Base-by-base conservation (phyloP, 2,113 vertebrate species). In the Cheilinus undulatus region DNA sequence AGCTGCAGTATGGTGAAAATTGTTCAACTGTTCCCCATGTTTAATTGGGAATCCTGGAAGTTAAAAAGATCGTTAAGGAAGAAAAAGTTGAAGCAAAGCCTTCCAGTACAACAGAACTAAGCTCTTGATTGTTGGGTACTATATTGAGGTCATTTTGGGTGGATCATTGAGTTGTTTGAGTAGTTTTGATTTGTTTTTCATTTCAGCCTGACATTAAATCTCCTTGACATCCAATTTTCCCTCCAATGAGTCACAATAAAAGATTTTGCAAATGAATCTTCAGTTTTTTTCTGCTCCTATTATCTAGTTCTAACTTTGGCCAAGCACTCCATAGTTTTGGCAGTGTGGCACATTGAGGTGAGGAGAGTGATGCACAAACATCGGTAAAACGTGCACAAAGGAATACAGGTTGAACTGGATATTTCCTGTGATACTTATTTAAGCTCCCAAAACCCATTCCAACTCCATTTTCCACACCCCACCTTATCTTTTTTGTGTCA, bases 401-500 rank as follows among this genome's bases (percentile, higher is more conserved):
- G 13, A 14, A 40, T 5, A 40, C 14, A 40, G 38, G 15, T 14
- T 40, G 14, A 40, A 17, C 11, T 13, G 36, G 36, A 12, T 2
- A 15, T 40, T 2, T 14, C 14, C 36, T 40, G 8, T 12, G 14
- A 15, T 40, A 3, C 12, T 15, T 3, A 40, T 40, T 11, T 40
- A 40, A 14, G 36, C 36, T 3, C 10, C 8, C 10, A 49, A 30
- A 58, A 52, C 2, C 30, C 46, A n/a, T 7, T 45, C 32, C 24
- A 7, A 46, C 48, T 69, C 32, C 43, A 48, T 57, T 75, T 46
- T 28, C 36, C 61, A 63, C 56, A 27, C 32, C 52, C 52, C 20
- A 49, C 64, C 53, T 72, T 84, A 78, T 78, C 56, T 60, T 78
- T 76, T 24, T 59, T 22, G 6, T 50, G 69, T 63, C 61, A 19